Percentiles rank a stretch among this genome's conserved stretches.
phyloP scores from a whole-genome alignment of 2,113 vertebrate genomes.

The Scortum barcoo region DNA sequence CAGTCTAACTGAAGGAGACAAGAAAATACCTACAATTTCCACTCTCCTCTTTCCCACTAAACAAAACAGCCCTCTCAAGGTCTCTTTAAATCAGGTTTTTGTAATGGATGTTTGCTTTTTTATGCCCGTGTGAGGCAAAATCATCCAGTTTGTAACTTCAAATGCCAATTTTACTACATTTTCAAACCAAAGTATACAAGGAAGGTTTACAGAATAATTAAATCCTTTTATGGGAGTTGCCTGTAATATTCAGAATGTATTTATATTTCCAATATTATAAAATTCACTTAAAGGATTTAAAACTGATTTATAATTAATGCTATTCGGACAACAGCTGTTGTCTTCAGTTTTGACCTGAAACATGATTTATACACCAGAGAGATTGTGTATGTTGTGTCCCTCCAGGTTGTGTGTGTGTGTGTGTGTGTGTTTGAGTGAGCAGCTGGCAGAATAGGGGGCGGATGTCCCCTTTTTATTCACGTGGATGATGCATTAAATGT shows the following conservation, averaged over 20 bases:
- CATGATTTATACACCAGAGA: conserved; percentile 22
- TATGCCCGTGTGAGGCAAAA: not conserved
- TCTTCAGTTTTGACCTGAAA: conserved; percentile 34
- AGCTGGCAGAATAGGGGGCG: conserved; percentile 46
- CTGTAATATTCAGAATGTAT: not conserved
- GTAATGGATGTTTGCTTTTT: not conserved
- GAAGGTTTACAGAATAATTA: not conserved
- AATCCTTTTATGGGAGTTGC: not conserved
- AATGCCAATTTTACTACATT: not conserved
- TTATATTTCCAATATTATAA: not conserved
- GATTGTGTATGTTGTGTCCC: not conserved
- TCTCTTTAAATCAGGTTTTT: not conserved
- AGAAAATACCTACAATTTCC: conserved; percentile 15
- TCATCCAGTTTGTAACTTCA: not conserved
- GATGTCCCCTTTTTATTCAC: conserved; percentile 47
- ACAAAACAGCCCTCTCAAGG: conserved; percentile 11
- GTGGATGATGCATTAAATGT: conserved; percentile 72
- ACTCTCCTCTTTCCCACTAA: conserved; percentile 23
- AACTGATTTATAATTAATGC: conserved; percentile 26
- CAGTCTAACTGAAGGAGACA: conserved; percentile 25
- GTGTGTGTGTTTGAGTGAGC: conserved; percentile 11
- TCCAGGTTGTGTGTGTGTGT: not conserved
- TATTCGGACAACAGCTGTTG: conserved; percentile 42
- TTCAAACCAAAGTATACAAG: not conserved
- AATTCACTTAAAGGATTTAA: not conserved